A percentile compares a stretch with the other conserved stretches of the same genome.
Evolutionary conservation across 92 coral and sea anemone genomes (phyloP).

Genomic region (Epizoanthus ramosus): DNA sequence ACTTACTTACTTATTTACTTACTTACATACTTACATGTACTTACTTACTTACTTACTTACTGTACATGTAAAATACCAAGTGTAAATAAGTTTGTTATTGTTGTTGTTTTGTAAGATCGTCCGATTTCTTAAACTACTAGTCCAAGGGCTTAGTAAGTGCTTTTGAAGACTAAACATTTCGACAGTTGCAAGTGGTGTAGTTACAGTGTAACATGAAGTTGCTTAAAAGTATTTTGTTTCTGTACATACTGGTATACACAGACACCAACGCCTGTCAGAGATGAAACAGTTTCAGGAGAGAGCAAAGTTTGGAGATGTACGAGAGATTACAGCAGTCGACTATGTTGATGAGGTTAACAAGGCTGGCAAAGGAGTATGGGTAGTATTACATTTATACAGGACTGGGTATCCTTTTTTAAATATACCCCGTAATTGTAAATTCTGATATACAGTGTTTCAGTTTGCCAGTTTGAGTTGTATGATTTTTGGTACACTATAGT

Average conservation of each 20-base stretch:
- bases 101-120: no score
- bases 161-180: no score
- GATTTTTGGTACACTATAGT: no score
- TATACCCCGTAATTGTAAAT: not conserved
- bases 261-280: conserved; percentile 91
- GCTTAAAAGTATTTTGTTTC: not conserved
- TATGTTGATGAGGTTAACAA: conserved; percentile 92
- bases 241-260: not conserved
- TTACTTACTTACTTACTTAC: no score
- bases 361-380: conserved; percentile 99
- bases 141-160: no score
- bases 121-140: no score
- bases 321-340: conserved; percentile 93
- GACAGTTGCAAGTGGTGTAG: no score
- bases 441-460: not conserved
- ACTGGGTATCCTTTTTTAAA: conserved; percentile 88
- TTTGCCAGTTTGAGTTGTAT: no score
- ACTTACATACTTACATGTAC: no score
- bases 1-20: no score
- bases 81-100: no score
- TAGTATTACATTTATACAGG: conserved; percentile 89
- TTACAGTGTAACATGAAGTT: not conserved
- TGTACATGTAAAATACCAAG: no score
- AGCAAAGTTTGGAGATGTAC: conserved; percentile 92
- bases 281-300: conserved; percentile 78